Evolutionary conservation across 1,140 invertebrate species (phyloP), one percentile per base, ranked within the genome.

Genomic region (Neuroterus valhalla): DNA sequence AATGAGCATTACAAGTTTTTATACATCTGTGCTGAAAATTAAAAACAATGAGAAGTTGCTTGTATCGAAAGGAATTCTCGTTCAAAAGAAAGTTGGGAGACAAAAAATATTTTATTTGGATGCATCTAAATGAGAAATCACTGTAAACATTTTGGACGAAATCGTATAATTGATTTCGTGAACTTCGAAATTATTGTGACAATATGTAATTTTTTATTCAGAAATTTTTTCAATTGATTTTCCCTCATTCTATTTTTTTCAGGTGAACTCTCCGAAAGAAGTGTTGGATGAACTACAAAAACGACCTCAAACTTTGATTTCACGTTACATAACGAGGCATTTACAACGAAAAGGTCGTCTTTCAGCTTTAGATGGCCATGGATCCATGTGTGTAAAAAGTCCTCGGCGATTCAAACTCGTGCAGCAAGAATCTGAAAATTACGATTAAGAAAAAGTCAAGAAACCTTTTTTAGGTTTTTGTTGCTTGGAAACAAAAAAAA

Each of bases 211-310:
- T 31, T 31, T 38, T 38, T 38, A 26, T 26, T 38, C 31, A 38
- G 0, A 38, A 8, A 38, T 38, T 38, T 38, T 42, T 38, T 45
- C 38, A 71, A 62, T 23, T 68, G 31, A 21, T 66, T 68, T 42
- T 50, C 17, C 42, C 15, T 66, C 8, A 42, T 70, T 45, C 62
- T 68, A 17, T 31, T 69, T 75, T 75, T 71, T 82, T 84, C 82
- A 96, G 95, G 95, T 97, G 1, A 92, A 94, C 73, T 93, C 96
- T 38, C 94, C 96, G 1, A 97, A 99, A 85, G 95, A 96, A 86
- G 94, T 96, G 0, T 87, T 99, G 82, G 94, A 98, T 76, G 96
- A 98, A 84, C 99, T 96, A 95, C 97, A 99, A 87, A 91, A 94
- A 70, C 92, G 98, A 79, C 98, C 98, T 0, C 97, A 98, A 84